Evolutionary conservation across 2,113 vertebrate species (phyloP).

Genomic region (Actenoides lindsayi): DNA sequence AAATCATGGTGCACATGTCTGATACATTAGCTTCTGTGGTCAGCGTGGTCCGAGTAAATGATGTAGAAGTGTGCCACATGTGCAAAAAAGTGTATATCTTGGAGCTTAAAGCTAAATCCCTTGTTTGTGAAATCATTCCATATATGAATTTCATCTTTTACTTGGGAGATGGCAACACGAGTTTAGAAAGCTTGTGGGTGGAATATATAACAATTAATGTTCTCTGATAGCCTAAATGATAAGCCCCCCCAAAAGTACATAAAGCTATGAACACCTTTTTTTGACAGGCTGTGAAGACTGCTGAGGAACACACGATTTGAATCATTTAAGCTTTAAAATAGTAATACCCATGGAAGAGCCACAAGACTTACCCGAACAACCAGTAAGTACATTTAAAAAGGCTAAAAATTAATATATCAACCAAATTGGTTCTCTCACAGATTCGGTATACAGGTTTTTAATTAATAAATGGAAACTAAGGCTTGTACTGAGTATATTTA

Average conservation of each 20-base stretch:
- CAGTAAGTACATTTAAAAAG: slow-evolving; percentile 73
- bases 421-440: not conserved
- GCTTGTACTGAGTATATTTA: not conserved
- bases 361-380: slow-evolving; percentile 78
- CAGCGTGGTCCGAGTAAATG: not conserved
- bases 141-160: slow-evolving; percentile 43
- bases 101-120: slow-evolving; percentile 70
- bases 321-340: slow-evolving; percentile 19
- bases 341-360: slow-evolving; percentile 78
- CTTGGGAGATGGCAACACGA: slow-evolving; percentile 60
- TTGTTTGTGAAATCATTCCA: slow-evolving; percentile 68
- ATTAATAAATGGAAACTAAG: not conserved
- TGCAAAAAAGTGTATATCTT: slow-evolving; percentile 17
- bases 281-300: slow-evolving; percentile 76
- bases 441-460: not conserved
- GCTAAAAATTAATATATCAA: not conserved
- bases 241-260: slow-evolving; percentile 63
- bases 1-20: slow-evolving; percentile 50
- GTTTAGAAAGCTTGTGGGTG: slow-evolving; percentile 65
- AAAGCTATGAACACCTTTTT: slow-evolving; percentile 72
- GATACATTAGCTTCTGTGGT: slow-evolving; percentile 35
- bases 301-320: slow-evolving; percentile 36
- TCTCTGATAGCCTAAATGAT: slow-evolving; percentile 78
- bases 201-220: slow-evolving; percentile 55
- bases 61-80: slow-evolving; percentile 62